A percentile compares a stretch with the other conserved stretches of the same genome.
Evolutionary conservation across 2,888 invertebrate species (phyloP).

Genomic region (Arenicola marina): DNA sequence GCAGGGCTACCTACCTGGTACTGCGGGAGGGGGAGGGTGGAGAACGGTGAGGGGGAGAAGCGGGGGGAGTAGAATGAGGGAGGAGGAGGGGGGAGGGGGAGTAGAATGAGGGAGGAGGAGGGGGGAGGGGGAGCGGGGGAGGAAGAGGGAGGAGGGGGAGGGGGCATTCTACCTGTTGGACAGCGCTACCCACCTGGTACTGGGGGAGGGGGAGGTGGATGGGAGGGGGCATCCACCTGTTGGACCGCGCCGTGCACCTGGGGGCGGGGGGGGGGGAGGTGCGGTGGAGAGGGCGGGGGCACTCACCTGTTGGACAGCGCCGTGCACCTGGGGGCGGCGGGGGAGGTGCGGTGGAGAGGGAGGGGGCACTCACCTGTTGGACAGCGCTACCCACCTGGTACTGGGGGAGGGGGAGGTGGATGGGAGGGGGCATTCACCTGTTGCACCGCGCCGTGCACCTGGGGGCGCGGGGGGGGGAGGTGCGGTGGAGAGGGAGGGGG

Average conservation of each 20-base stretch:
- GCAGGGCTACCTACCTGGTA: too few relatives aligned
- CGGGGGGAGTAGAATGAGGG: background rate
- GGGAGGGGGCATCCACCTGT: background rate
- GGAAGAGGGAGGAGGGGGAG: too few relatives aligned
- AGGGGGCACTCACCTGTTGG: conserved; percentile 58
- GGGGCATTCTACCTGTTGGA: too few relatives aligned
- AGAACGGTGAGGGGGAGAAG: background rate
- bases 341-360: background rate
- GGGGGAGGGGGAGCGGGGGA: background rate
- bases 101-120: background rate
- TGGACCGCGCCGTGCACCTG: background rate
- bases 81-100: too few relatives aligned
- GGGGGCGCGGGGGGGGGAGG: background rate
- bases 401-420: too few relatives aligned
- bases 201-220: too few relatives aligned
- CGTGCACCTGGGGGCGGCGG: background rate
- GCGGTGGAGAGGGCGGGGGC: background rate
- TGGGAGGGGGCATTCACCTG: background rate
- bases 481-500: background rate
- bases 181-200: too few relatives aligned
- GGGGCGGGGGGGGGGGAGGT: too few relatives aligned
- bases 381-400: conserved; percentile 68
- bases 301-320: background rate
- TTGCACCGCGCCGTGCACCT: background rate
- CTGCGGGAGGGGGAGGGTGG: too few relatives aligned